Evolutionary conservation across 1,140 invertebrate genomes (phyloP), one percentile per base, ranked within the genome.

Genomic region (Metopolophium dirhodum): DNA sequence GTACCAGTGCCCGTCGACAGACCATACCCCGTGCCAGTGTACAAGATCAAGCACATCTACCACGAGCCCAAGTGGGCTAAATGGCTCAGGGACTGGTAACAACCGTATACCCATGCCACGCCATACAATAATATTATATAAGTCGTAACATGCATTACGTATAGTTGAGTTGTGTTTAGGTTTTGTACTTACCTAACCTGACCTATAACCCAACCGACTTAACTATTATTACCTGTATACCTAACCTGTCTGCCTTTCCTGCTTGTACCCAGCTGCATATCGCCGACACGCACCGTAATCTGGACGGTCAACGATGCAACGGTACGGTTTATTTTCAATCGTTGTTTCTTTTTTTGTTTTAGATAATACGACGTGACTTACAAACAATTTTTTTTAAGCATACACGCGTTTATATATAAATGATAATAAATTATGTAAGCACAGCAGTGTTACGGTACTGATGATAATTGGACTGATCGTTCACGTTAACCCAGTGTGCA

Each of bases 1-100:
- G 94, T 94, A 14, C 94, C 94, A 0, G 94, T 94, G 35, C 94
- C 94, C 7, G 94, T 94, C 49, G 89, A 94, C 94, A 41, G 94
- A 94, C 94, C 45, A 94, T 94, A 91, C 94, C 94, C 22, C 94
- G 94, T 94, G 7, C 94, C 94, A 11, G 94, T 94, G 47, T 94
- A 94, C 93, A 94, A 94, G 91, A 94, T 94, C 41, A 94, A 94
- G 90, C 94, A 94, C 85, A 94, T 94, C 82, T 94, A 94, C 94
- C 94, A 94, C 89, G 93, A 93, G 57, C 94, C 94, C 85, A 94
- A 94, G 41, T 94, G 93, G 93, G 2, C 37, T 11, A 94, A 91
- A 26, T 94, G 93, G 93, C 30, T 93, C 91, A 54, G 91, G 14
- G 82, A 23, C n/a, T 93, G 91, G 91, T 93, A 85, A 77, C 7